Percentiles rank a stretch among this genome's conserved stretches.
Conservation (phyloP, 1,140 invertebrate species). For the Bombus breviceps region DNA sequence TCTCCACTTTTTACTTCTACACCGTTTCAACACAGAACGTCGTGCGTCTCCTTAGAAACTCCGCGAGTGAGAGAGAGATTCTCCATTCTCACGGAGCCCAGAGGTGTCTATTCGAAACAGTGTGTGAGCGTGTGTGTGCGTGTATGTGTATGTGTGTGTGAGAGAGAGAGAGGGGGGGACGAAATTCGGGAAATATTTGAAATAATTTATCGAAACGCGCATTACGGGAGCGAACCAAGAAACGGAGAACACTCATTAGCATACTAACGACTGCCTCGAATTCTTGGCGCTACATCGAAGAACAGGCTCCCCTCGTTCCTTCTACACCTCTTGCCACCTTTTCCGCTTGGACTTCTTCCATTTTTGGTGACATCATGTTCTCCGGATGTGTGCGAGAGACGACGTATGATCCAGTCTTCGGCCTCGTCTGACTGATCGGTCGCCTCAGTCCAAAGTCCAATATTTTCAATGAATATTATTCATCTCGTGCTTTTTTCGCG, state of each 20-base stretch:
- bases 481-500: not conserved
- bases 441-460: not conserved
- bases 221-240: constrained; percentile 52
- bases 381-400: constrained; percentile 34
- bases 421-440: not conserved
- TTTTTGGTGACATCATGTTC: constrained; percentile 52
- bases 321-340: constrained; percentile 13
- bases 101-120: not conserved
- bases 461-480: not conserved
- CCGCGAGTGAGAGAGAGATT: not conserved
- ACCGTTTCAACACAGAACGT: constrained; percentile 1
- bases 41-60: not conserved
- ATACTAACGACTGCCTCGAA: constrained; percentile 79
- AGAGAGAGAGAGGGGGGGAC: not conserved
- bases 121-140: rapidly evolving
- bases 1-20: constrained; percentile 1
- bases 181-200: constrained; percentile 75
- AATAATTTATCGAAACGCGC: constrained; percentile 75
- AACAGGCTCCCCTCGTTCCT: constrained; percentile 30
- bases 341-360: constrained; percentile 44
- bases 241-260: constrained; percentile 76
- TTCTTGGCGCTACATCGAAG: constrained; percentile 73
- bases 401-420: constrained; percentile 35
- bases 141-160: rapidly evolving
- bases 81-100: constrained; percentile 28